Base-by-base conservation (phyloP, 2,888 invertebrate genomes). In the Amaurobius ferox region DNA sequence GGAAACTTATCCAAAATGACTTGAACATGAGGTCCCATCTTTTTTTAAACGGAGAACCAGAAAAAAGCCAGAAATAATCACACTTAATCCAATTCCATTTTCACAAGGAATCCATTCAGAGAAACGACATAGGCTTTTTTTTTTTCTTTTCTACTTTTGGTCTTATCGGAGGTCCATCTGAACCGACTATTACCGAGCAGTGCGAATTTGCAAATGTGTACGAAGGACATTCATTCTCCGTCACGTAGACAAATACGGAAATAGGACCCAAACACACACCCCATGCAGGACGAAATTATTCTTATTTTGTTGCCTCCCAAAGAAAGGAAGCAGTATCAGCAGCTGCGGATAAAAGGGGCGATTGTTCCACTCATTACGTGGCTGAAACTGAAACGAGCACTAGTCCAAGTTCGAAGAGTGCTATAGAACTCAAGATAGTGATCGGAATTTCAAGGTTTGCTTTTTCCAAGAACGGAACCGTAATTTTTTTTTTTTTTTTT, bases 1-100 rank as follows among this genome's bases (percentile, higher is more conserved):
- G 83, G 83, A 77, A 85, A 85, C 13, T 77, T 85, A 77, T 85
- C 83, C 77, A 72, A 35, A 40, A 85, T 77, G 23, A 77, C 55
- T 11, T 77, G 71, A 3, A 67, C 23, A 19, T 85, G 66, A 0
- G 77, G 83, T 19, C 64, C 77, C 83, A 85, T 85, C 30, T n/a
- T 16, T 55, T 23, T 9, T 9, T 9, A 35, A n/a, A 35, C 6
- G 9, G 5, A 35, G 9, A 9, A 35, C 35, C 35, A 35, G 35
- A 35, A 35, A 35, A n/a, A 35, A 35, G 35, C 35, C 35, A 5
- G 35, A 35, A 9, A 7, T 35, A 35, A 35, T 35, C 5, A 9
- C 35, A 35, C 6, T 35, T 35, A 35, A 7, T 35, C 35, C 35
- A 9, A 9, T 35, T 35, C 9, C 35, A 44, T 44, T 55, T 2